Percentiles rank a stretch among this genome's conserved stretches.
phyloP scores from a whole-genome alignment of 2,888 invertebrate genomes.

The Amphipoea oculea region DNA sequence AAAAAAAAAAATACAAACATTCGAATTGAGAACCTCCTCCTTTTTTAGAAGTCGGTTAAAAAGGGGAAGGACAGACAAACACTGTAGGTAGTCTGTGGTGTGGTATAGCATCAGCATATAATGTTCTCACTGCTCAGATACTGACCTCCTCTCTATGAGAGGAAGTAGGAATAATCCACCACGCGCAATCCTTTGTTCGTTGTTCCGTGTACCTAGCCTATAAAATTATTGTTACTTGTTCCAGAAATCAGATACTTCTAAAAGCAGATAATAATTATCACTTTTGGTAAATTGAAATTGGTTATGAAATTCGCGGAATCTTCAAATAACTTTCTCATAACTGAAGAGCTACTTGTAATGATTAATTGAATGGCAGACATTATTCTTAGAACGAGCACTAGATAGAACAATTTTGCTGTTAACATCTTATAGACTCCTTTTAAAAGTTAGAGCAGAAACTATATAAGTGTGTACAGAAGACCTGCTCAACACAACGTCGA shows the following conservation, averaged over 20 bases:
- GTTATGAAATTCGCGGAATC: neutral
- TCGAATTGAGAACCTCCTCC: no score
- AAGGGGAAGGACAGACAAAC: no score
- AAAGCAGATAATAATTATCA: neutral
- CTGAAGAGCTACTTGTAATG: neutral
- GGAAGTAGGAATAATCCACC: no score
- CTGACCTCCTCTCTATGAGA: no score
- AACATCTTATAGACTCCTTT: slow-evolving; percentile 11
- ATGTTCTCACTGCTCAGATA: no score
- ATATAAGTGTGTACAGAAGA: slow-evolving; percentile 8
- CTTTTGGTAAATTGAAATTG: neutral
- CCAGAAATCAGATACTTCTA: no score
- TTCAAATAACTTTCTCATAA: slow-evolving; percentile 10
- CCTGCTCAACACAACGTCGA: neutral
- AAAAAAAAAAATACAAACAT: no score
- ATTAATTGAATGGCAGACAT: slow-evolving; percentile 19
- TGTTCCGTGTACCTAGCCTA: no score
- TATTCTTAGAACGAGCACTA: slow-evolving; percentile 29
- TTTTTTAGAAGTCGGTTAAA: no score
- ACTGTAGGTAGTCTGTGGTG: no score
- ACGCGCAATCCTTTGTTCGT: neutral
- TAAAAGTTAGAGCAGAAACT: neutral
- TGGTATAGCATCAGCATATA: no score
- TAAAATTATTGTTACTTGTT: neutral
- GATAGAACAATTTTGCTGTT: slow-evolving; percentile 28